phyloP scores from a whole-genome alignment of 2,797 vertebrate species.

The Knipowitschia caucasica region DNA sequence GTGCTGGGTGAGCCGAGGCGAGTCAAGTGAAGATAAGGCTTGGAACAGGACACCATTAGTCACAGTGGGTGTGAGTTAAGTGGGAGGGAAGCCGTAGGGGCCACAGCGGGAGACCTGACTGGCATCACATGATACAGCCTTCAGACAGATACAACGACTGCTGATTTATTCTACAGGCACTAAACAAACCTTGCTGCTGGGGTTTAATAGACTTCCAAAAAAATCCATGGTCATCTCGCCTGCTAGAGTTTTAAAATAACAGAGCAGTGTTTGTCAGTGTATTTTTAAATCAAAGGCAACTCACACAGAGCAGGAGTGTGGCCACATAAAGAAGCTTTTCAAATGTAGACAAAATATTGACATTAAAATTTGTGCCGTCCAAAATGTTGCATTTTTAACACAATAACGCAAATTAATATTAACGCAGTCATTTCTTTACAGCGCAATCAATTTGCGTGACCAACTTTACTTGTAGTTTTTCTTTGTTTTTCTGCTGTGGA shows the following conservation, averaged over 20 bases:
- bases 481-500: too few species aligned
- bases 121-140: conserved; percentile 43
- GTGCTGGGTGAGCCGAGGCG: not conserved
- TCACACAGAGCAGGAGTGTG: not conserved
- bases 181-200: not conserved
- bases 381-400: not conserved
- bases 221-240: not conserved
- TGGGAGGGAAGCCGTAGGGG: conserved; percentile 13
- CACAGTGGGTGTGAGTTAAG: conserved; percentile 30
- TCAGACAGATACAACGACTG: conserved; percentile 22
- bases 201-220: conserved; percentile 2
- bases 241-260: not conserved
- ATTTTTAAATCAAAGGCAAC: conserved; percentile 5
- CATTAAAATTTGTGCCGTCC: too few species aligned
- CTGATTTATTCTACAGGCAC: conserved; percentile 25
- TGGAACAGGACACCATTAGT: conserved; percentile 12
- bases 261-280: not conserved
- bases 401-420: too few species aligned
- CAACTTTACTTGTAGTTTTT: too few species aligned
- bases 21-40: conserved; percentile 5
- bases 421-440: too few species aligned
- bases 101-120: conserved; percentile 27
- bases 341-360: too few species aligned
- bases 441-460: too few species aligned
- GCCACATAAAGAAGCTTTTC: not conserved